Base-by-base conservation (phyloP, 2,113 vertebrate species). In the Myrmophylax atrothorax region DNA sequence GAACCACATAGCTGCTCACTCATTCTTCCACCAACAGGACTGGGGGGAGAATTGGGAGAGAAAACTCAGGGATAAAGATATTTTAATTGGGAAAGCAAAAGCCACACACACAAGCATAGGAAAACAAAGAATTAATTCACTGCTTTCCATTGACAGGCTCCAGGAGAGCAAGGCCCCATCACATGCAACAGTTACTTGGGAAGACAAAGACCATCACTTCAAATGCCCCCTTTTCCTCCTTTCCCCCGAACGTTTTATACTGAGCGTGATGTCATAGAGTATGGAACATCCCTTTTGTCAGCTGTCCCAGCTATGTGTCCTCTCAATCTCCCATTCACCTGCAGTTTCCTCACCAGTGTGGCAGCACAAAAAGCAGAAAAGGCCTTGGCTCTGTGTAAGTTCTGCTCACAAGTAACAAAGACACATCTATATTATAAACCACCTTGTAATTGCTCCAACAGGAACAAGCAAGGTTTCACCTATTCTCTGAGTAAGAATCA, bases 1-100 rank as follows among this genome's bases (percentile, higher is more conserved):
- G 44, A 10, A 4, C n/a, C 14, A 46, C 0, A 0, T 26, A 55
- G 33, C 47, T 37, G 33, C 33, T 84, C 3, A 0, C 5, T 44
- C 31, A 37, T 5, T 53, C 22, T 47, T 63, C 42, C 47, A 46
- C 44, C 31, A 73, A 20, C 13, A 37, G 18, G 11, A 31, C 17
- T 3, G 38, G 12, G 8, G 7, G 52, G 24, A 52, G 31, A 52
- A 20, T 7, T 44, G 38, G 47, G 33, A 53, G 49, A 17, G 17
- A 46, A 33, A 73, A 46, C 8, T 20, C 20, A 13, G 53, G 13
- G 17, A 53, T 53, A 17, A 26, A 63, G 38, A 24, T 12, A 35
- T 33, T 25, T 44, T 37, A 33, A 22, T 44, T 18, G 26, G 26
- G 47, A 53, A 53, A 46, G 33, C 26, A 73, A 18, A 63, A 53